Evolutionary conservation across 2,113 vertebrate species (phyloP), one percentile per base, ranked within the genome.

Genomic region (Hepsetus odoe): DNA sequence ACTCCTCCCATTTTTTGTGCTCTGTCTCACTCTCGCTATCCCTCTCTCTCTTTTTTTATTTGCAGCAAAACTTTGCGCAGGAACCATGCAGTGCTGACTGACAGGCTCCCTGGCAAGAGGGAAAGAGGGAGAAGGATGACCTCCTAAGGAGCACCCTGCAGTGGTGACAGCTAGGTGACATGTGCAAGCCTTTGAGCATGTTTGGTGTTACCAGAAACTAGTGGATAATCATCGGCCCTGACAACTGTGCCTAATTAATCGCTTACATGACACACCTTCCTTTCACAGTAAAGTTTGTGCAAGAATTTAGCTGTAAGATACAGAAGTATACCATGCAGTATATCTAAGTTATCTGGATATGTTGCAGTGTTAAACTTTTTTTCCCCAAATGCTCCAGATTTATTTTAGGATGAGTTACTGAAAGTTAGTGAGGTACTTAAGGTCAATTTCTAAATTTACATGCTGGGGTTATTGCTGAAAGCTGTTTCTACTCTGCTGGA

Each of bases 141-240:
- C 81, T 82, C 84, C 84, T 44, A 77, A 81, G 5, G 77, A 71
- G 84, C 44, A 73, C 55, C 49, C 67, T 76, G 59, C 58, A 65
- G 59, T 42, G 32, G 65, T 85, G 83, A 85, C 81, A 85, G 74
- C 74, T 67, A 83, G 74, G 70, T 81, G 83, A 86, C 85, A 77
- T 49, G 59, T 62, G 78, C 53, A 85, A 64, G 75, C 74, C 82
- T 82, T 70, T 61, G 46, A 68, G 86, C 49, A 74, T 42, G 49
- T 16, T 67, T 42, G 77, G 80, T 67, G n/a, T 24, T 46, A 42
- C 30, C 28, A 79, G 30, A 79, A 84, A 74, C 64, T 65, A 76
- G 46, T 59, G 51, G 56, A 80, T 46, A 61, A 61, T 72, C 70
- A 86, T 84, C 75, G 85, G 69, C 30, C 40, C 40, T 75, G 82